These are phyloP conservation scores for Menidia beryllina DNA, from an alignment of 2,113 vertebrate genomes.

Conservation along the genomic window DNA sequence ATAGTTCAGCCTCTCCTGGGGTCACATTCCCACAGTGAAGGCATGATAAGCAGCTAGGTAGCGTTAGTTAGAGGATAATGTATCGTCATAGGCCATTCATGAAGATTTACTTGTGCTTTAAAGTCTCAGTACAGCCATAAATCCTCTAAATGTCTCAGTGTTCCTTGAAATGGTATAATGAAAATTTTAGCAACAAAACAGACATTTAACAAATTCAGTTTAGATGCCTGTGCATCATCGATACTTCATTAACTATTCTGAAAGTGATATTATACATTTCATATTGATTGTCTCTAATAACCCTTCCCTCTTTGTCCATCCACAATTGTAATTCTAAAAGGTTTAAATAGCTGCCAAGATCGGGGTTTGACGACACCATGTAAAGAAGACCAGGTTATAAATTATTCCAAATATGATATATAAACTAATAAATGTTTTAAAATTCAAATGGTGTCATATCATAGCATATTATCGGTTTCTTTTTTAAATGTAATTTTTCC, in stretches of 20 bases:
- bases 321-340: neutral
- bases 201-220: no score
- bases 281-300: neutral
- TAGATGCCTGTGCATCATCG: no score
- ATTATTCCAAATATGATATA: neutral
- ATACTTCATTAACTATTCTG: no score
- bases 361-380: neutral
- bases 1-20: no score
- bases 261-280: neutral
- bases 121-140: neutral
- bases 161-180: neutral
- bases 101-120: no score
- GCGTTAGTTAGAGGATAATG: no score
- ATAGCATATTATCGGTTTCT: neutral
- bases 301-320: neutral
- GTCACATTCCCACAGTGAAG: no score
- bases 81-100: no score
- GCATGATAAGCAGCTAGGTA: no score
- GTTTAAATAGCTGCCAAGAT: neutral
- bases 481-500: neutral
- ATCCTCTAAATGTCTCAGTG: no score
- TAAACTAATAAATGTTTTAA: neutral
- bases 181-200: neutral
- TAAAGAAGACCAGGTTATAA: neutral
- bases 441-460: neutral